phyloP scores from a whole-genome alignment of 1,140 invertebrate genomes.

The Conopomorpha cramerella region DNA sequence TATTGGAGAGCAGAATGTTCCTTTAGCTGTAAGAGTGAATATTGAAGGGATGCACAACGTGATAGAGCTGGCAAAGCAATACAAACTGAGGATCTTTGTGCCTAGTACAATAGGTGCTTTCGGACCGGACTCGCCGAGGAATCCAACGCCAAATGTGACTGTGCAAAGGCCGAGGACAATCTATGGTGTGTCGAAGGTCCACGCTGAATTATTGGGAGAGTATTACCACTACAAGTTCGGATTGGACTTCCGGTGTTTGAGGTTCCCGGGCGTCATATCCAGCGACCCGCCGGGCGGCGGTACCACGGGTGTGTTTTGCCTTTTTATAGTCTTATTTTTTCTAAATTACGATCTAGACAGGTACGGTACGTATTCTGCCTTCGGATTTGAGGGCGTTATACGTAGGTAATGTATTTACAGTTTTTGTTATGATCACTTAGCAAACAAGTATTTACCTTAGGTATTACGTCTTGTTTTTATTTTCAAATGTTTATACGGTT shows the following conservation, averaged over 20 bases:
- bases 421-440: too few species aligned
- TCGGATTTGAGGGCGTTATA: too few species aligned
- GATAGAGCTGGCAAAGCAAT: slow-evolving; percentile 87
- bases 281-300: slow-evolving; percentile 89
- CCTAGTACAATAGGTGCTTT: slow-evolving; percentile 95
- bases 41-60: slow-evolving; percentile 86
- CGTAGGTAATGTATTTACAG: too few species aligned
- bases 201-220: slow-evolving; percentile 90
- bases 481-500: too few species aligned
- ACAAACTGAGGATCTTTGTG: slow-evolving; percentile 86
- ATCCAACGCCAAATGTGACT: slow-evolving; percentile 89
- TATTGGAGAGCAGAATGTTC: slow-evolving; percentile 90
- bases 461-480: too few species aligned
- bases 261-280: slow-evolving; percentile 93
- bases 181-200: slow-evolving; percentile 95
- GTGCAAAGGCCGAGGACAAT: slow-evolving; percentile 92
- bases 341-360: too few species aligned
- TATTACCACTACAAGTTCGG: slow-evolving; percentile 90
- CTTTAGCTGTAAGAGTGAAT: slow-evolving; percentile 77
- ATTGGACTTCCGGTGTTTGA: slow-evolving; percentile 87
- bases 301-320: slow-evolving; percentile 79
- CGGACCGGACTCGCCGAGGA: slow-evolving; percentile 88
- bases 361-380: too few species aligned
- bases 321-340: too few species aligned
- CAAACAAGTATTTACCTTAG: too few species aligned